Evolutionary conservation across 2,113 vertebrate species (phyloP), one percentile per base, ranked within the genome.

Genomic region (Hippocampus zosterae): DNA sequence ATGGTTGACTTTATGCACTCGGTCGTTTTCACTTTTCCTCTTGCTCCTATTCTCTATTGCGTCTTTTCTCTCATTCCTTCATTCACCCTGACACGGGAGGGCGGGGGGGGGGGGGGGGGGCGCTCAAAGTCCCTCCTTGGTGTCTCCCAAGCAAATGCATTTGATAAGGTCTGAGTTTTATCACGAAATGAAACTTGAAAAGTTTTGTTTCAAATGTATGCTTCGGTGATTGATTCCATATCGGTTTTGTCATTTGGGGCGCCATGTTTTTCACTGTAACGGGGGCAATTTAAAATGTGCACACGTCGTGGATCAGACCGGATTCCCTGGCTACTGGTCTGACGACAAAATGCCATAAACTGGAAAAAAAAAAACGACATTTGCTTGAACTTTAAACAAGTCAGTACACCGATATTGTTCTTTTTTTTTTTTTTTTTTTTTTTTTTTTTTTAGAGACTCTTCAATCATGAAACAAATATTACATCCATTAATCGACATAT

Each of bases 381-480:
- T 70, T 82, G 71, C 74, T 85, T 63, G 41, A 56, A 65, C 18
- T 62, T 10, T 5, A 42, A 63, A 40, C 37, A 62, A 42, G 40
- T 62, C 77, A 29, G 56, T 81, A 75, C 70, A 78, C 81, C 73
- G 76, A 50, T 76, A 70, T 76, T 64, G 71, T 67, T 73, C 41
- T 59, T 74, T 25, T 77, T 33, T 5, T 33, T 33, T 33, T 72
- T 57, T 71, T 69, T 23, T 56, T 59, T 2, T 16, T 5, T 33
- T 33, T 33, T 72, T 57, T 71, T 69, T 23, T 56, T 59, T 2
- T 16, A 27, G 46, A n/a, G 63, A 56, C 57, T 67, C 42, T 65
- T 67, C 4, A 53, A 25, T 25, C 13, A 56, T 8, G 13, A 67
- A 52, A 67, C 23, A 25, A 15, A 37, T 2, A 53, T 16, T 59